Conservation (phyloP, 2,797 vertebrate genomes). For the Microctenopoma lineatum region DNA sequence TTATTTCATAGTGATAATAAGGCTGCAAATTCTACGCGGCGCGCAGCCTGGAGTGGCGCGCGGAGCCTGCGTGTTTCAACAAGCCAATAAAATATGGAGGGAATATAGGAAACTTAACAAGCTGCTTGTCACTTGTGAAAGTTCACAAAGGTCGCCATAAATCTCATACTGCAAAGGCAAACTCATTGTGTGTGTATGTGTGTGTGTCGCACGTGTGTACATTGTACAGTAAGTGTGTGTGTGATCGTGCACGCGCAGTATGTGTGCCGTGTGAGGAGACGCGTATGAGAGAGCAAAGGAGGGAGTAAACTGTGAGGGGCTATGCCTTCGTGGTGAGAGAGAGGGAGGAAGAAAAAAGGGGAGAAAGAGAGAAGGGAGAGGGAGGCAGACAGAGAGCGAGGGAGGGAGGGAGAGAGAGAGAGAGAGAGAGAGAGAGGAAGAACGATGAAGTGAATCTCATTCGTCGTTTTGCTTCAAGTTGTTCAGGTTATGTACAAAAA, state of each 20-base stretch:
- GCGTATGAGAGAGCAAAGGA: constrained; percentile 47
- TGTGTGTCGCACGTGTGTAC: constrained; percentile 3
- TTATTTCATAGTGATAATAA: constrained; percentile 79
- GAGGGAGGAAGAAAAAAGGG: constrained; percentile 21
- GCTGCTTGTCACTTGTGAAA: constrained; percentile 77
- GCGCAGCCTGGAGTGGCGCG: constrained; percentile 61
- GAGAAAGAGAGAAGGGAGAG: constrained; percentile 22
- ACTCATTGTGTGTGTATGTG: constrained; percentile 15
- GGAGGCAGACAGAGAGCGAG: neutral
- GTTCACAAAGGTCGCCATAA: constrained; percentile 81
- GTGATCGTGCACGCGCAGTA: constrained; percentile 13
- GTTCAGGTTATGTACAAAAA: constrained; percentile 58
- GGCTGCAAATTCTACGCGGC: constrained; percentile 66
- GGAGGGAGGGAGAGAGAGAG: constrained; percentile 14
- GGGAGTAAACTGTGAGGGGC: constrained; percentile 55
- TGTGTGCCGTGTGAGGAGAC: constrained; percentile 49
- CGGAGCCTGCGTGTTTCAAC: constrained; percentile 64
- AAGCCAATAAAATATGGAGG: constrained; percentile 78
- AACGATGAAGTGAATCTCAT: constrained; percentile 55
- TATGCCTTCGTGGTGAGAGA: constrained; percentile 28
- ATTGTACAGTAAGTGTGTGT: neutral
- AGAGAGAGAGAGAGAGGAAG: constrained; percentile 24
- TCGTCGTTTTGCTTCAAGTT: constrained; percentile 54
- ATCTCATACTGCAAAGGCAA: constrained; percentile 66
- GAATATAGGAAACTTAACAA: constrained; percentile 70